Evolutionary conservation across 2,113 vertebrate species (phyloP), one percentile per base, ranked within the genome.

Genomic region (Coryphaenoides rupestris): DNA sequence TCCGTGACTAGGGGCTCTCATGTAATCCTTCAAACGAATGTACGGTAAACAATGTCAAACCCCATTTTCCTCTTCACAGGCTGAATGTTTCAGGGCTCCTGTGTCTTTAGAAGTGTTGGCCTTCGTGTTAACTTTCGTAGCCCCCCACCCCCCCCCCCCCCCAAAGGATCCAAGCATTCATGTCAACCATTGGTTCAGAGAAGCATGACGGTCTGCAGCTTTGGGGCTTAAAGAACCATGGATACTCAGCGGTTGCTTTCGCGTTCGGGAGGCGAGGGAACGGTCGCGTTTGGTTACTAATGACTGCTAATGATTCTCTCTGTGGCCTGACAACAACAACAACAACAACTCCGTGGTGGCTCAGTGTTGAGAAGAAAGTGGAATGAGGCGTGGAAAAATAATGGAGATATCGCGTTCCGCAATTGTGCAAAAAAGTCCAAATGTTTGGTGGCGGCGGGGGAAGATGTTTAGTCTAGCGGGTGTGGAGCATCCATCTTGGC

Each of bases 1-100:
- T 83, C 76, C 79, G 79, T 84, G 87, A 88, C 80, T 33, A 33
- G n/a, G n/a, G n/a, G n/a, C n/a, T 10, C 28, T 85, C 62, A 50
- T 56, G 69, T 87, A 86, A 86, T 87, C 84, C 84, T 58, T 70
- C 65, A 69, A 73, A 67, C 73, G 24, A 61, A 56, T 60, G 52
- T 40, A 59, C 72, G n/a, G n/a, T n/a, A n/a, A n/a, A n/a, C n/a
- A n/a, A n/a, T n/a, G 67, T 74, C 73, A 75, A 58, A 19, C 84
- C 68, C 55, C 47, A 70, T 78, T 62, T 68, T 19, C 65, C 63
- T 73, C 40, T 72, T 71, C 59, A 59, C 40, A n/a, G 5, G 46
- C 47, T 50, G 49, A n/a, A 61, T 47, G 28, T 55, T 72, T 69
- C 19, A 45, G 70, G 74, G 68, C 78, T 72, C 40, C 65, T 81